A percentile compares a stretch with the other conserved stretches of the same genome.
Conservation (phyloP, 2,888 invertebrate genomes). For the Platynereis dumerilii region DNA sequence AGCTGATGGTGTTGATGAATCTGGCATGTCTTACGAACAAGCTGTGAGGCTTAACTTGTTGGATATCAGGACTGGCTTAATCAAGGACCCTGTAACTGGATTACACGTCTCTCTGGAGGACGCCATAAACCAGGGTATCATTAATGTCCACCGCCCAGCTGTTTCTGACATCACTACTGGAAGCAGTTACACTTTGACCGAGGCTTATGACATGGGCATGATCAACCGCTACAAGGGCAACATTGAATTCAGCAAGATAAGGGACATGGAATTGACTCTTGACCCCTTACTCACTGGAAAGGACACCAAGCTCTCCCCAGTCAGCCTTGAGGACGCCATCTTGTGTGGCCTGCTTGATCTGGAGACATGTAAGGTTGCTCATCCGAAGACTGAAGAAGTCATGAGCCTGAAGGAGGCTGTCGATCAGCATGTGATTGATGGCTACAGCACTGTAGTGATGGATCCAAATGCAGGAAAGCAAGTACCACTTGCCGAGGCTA, state of each 20-base stretch:
- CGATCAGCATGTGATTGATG: conserved; percentile 47
- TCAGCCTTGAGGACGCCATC: conserved; percentile 42
- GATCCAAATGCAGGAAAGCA: conserved; percentile 44
- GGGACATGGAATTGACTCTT: conserved; percentile 63
- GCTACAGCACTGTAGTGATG: conserved; percentile 50
- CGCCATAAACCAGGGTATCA: conserved; percentile 63
- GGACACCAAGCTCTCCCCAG: conserved; percentile 18
- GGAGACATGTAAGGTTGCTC: conserved; percentile 69
- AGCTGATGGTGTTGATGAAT: conserved; percentile 10
- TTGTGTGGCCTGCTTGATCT: conserved; percentile 68
- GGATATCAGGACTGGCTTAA: conserved; percentile 44
- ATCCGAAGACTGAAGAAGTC: conserved; percentile 82
- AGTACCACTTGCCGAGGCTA: conserved; percentile 66
- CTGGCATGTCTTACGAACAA: conserved; percentile 36
- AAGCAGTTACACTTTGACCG: conserved; percentile 77
- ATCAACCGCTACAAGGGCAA: conserved; percentile 40
- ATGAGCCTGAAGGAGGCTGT: conserved; percentile 85
- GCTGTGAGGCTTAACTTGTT: conserved; percentile 39
- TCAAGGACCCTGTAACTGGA: conserved; percentile 36
- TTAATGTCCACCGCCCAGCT: conserved; percentile 32
- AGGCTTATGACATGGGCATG: conserved; percentile 73
- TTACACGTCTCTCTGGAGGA: conserved; percentile 74
- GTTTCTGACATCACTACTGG: conserved; percentile 67
- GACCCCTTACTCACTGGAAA: conserved; percentile 33
- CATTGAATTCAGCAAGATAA: conserved; percentile 41